Conservation (phyloP, 2,888 invertebrate species). For the Cheilosia grossa region DNA sequence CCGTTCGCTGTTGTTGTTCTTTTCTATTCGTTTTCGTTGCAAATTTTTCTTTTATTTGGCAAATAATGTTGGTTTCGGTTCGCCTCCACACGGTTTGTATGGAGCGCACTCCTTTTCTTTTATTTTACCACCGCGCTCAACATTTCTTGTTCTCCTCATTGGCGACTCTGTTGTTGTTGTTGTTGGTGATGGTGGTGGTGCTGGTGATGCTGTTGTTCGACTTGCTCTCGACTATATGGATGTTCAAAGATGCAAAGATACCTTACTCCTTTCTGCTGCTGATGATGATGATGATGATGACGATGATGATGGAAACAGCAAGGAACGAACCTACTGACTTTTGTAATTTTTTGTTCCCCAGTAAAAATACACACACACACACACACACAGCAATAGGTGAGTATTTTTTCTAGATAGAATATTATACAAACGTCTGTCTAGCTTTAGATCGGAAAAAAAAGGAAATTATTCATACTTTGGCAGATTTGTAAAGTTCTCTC, state of each 20-base stretch:
- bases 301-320: conserved; percentile 47
- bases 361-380: conserved; percentile 31
- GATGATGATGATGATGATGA: conserved; percentile 56
- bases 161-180: conserved; percentile 23
- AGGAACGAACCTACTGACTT: conserved; percentile 64
- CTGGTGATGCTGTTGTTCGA: conserved; percentile 14
- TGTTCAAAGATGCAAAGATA: conserved; percentile 59
- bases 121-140: conserved; percentile 65
- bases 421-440: not conserved
- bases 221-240: conserved; percentile 19
- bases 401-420: conserved; percentile 29
- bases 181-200: conserved; percentile 24
- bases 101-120: conserved; percentile 45
- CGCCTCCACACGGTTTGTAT: conserved; percentile 54
- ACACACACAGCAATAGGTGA: conserved; percentile 13
- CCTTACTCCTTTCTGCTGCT: conserved; percentile 55
- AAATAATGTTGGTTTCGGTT: conserved; percentile 66
- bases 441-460: conserved; percentile 1
- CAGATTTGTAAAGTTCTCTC: conserved; percentile 65
- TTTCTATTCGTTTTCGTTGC: conserved; percentile 43
- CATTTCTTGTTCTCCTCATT: conserved; percentile 64
- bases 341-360: conserved; percentile 32
- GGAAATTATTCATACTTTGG: conserved; percentile 69
- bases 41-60: conserved; percentile 42
- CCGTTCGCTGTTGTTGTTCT: conserved; percentile 42